Evolutionary conservation across 2,888 invertebrate species (phyloP), one percentile per base, ranked within the genome.

Genomic region (Proisotoma minuta): DNA sequence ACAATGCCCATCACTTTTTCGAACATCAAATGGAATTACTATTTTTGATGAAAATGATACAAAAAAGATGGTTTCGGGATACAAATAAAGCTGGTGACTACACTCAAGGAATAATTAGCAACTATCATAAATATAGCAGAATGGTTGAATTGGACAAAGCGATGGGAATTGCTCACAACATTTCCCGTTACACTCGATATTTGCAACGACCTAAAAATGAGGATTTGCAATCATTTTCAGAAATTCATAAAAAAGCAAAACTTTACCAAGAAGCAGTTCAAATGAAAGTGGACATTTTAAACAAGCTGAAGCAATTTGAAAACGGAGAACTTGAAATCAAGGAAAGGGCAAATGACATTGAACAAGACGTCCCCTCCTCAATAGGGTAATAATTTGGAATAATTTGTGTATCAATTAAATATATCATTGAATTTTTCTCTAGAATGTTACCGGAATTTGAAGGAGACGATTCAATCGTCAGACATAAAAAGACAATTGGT

Each of bases 91-190:
- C 8, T 10, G 34, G 34, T 8, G 34, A 34, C 15, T 34, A 34
- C 34, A 10, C 34, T 34, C 15, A 34, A 8, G 34, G 34, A 34
- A 34, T 34, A 10, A 34, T 34, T 15, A 34, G 15, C 34, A 34
- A 34, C 15, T 10, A 10, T 34, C 34, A 34, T 15, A 34, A 34
- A 34, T 34, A 10, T 34, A 10, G 5, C 8, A 60, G 53, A 26
- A 65, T 65, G 61, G 56, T 54, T n/a, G 58, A 61, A 56, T 29
- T 65, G 3, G 65, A 65, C 29, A 65, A 59, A 53, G 61, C 61
- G 10, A 40, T 56, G 5, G 60, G 49, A 26, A 20, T 47, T 26
- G 65, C 52, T 2, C 65, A 65, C 29, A 15, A 24, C 52, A 28
- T 52, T 10, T 52, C 52, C 3, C 24, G 18, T n/a, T 18, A 52